Base-by-base conservation (phyloP, 2,113 vertebrate genomes). In the Peromyscus californicus region DNA sequence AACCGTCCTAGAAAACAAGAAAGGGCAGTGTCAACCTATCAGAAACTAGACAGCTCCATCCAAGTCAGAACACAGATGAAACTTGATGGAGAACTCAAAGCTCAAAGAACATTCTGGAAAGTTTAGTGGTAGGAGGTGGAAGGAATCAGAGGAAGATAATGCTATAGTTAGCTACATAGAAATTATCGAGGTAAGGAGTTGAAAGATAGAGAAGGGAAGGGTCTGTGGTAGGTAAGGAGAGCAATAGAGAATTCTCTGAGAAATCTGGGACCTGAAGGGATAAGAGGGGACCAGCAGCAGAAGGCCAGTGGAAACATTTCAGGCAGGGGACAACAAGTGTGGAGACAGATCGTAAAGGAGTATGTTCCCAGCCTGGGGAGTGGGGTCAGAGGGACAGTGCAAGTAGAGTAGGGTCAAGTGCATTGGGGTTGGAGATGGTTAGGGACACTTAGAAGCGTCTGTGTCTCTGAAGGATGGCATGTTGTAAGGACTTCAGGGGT, bases 381-480 rank as follows among this genome's bases (percentile, higher is more conserved):
- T 12, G 54, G 21, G 11, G 36, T 24, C 1, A 26, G 54, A 1
- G 36, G 78, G 11, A 3, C 57, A 1, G 9, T 1, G 0, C 16
- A 80, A 26, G 59, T 15, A 36, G 31, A 85, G 33, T n/a, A 86
- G 63, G 51, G 13, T 42, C 19, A 12, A 12, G n/a, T 26, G 24
- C 21, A 22, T 12, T 51, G 61, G 57, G 26, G 12, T 1, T 61
- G 33, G 83, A 94, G 57, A n/a, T 33, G 22, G 33, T 39, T 54
- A 39, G 65, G 59, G 65, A 85, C 26, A 2, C 17, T 29, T 80
- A 11, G 88, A 96, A 72, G 17, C 16, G 21, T 4, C 7, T 7
- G 11, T 29, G 51, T 82, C 48, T 85, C 82, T 78, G 87, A 31
- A 76, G 89, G 51, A 26, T 57, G 29, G 5, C 2, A 2, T n/a